Conservation (phyloP, 2,888 invertebrate species). For the Synanthedon vespiformis region DNA sequence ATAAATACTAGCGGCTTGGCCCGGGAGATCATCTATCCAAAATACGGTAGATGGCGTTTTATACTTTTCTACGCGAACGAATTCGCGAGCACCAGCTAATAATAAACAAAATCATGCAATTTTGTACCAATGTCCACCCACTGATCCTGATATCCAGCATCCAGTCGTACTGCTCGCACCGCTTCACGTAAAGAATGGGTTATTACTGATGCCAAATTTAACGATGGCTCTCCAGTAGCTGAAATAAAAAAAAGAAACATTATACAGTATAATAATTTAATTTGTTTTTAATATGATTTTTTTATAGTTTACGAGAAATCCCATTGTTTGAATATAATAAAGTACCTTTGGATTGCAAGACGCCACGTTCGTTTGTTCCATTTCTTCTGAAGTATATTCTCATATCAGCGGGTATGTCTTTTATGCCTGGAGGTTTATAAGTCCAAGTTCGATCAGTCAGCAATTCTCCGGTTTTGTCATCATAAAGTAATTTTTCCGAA, state of each 20-base stretch:
- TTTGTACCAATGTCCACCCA: slow-evolving; percentile 73
- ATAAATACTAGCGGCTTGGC: no score
- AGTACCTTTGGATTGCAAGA: slow-evolving; percentile 80
- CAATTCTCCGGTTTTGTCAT: slow-evolving; percentile 73
- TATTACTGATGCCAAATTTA: slow-evolving; percentile 64
- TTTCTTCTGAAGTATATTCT: slow-evolving; percentile 77
- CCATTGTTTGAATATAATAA: background rate
- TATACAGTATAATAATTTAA: no score
- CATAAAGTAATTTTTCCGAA: slow-evolving; percentile 76
- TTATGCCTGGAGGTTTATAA: slow-evolving; percentile 81
- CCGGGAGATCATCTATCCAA: no score
- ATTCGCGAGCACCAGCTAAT: no score
- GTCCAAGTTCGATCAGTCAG: slow-evolving; percentile 85
- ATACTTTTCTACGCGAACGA: no score
- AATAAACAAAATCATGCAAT: background rate
- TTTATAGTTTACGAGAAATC: no score
- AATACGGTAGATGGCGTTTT: no score
- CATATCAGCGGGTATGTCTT: slow-evolving; percentile 83
- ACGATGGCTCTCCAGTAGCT: slow-evolving; percentile 76
- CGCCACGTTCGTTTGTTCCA: slow-evolving; percentile 73
- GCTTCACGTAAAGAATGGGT: slow-evolving; percentile 78
- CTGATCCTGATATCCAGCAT: slow-evolving; percentile 68
- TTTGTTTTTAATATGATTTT: no score
- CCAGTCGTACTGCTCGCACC: slow-evolving; percentile 74
- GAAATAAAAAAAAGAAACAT: slow-evolving; percentile 9